phyloP scores from a whole-genome alignment of 2,797 vertebrate species.

The Halcyon smyrnensis region DNA sequence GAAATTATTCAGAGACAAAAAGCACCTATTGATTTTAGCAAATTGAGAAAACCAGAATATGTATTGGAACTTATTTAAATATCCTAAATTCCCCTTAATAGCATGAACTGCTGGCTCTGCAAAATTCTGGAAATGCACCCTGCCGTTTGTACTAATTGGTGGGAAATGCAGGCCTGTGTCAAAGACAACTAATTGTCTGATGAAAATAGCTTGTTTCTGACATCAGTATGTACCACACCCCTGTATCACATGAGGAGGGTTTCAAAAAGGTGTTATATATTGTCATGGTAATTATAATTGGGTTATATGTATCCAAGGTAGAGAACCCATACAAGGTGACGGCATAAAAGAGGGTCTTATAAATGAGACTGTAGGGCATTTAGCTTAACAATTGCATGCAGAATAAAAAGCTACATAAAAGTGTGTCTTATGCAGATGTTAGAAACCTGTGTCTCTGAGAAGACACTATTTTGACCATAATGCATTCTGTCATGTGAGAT shows the following conservation, averaged over 20 bases:
- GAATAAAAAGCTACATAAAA: conserved; percentile 70
- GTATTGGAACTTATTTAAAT: conserved; percentile 69
- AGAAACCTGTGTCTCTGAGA: conserved; percentile 74
- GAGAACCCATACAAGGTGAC: conserved; percentile 61
- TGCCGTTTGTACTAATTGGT: conserved; percentile 82
- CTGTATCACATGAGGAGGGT: conserved; percentile 66
- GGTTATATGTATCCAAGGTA: conserved; percentile 77
- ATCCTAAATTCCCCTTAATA: conserved; percentile 71
- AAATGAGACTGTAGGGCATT: conserved; percentile 72
- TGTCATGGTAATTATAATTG: conserved; percentile 81
- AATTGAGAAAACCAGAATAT: conserved; percentile 60
- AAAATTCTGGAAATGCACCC: conserved; percentile 81
- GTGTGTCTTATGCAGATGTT: conserved; percentile 74
- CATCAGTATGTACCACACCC: conserved; percentile 75
- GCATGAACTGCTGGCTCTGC: conserved; percentile 58
- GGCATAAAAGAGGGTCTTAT: conserved; percentile 61
- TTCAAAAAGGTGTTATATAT: conserved; percentile 78
- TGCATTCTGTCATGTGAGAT: conserved; percentile 83
- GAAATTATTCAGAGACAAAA: conserved; percentile 52
- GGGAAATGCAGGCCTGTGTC: conserved; percentile 78
- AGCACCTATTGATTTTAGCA: conserved; percentile 59
- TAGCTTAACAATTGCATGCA: conserved; percentile 63
- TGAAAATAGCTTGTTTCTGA: conserved; percentile 82
- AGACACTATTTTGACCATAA: conserved; percentile 81
- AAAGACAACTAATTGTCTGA: conserved; percentile 84